Percentiles rank a stretch among this genome's conserved stretches.
Evolutionary conservation across 1,140 invertebrate species (phyloP).

Genomic region (Aphis craccivora): DNA sequence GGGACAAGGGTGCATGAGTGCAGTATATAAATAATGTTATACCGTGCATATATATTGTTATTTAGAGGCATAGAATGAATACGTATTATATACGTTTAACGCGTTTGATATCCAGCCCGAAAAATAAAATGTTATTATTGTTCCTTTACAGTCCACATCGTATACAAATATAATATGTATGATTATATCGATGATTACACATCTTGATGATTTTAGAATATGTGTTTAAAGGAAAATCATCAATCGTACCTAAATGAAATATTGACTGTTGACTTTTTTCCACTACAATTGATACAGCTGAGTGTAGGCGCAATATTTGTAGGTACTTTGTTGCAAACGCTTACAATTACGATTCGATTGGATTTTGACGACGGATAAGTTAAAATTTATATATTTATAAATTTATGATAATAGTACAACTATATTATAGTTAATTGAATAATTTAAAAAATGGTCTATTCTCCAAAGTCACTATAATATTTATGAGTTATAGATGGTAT

Average conservation of each 20-base stretch:
- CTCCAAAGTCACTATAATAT: no score
- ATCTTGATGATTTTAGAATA: neutral
- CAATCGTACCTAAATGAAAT: neutral
- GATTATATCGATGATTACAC: neutral
- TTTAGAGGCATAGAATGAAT: neutral
- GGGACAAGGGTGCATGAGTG: neutral
- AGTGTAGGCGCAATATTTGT: neutral
- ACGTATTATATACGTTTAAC: neutral
- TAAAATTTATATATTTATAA: neutral
- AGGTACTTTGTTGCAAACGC: no score
- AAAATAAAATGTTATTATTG: neutral
- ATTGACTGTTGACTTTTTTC: neutral
- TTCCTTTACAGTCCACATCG: neutral
- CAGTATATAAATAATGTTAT: neutral
- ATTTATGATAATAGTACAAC: neutral
- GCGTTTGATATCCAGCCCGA: neutral
- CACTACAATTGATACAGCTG: no score
- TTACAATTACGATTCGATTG: neutral
- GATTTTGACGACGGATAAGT: neutral
- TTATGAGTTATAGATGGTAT: no score
- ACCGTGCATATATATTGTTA: neutral
- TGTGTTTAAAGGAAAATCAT: neutral
- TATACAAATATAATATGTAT: neutral
- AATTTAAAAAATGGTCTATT: neutral
- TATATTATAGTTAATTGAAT: neutral